Base-by-base conservation (phyloP, 1,140 invertebrate species). In the Lucilia sericata region DNA sequence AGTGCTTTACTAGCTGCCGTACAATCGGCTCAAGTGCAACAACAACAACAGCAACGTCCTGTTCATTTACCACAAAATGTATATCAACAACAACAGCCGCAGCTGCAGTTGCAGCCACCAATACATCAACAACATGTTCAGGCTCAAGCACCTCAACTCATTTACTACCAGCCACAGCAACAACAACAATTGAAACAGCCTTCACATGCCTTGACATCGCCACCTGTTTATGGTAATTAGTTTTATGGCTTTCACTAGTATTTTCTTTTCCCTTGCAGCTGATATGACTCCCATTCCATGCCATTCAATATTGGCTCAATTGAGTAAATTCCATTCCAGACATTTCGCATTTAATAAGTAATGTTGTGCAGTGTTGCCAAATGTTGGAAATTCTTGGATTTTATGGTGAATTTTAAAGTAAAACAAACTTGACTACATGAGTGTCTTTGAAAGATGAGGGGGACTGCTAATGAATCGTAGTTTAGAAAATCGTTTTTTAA, bases 1-100 rank as follows among this genome's bases (percentile, higher is more conserved):
- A 88, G 85, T 36, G 55, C 88, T 8, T 70, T 89, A 47, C 76
- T 88, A 88, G 76, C 76, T 25, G 76, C 88, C 17, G 87, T 88
- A n/a, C 86, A 87, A 19, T 86, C 70, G 34, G 70, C 76, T 51
- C 76, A 74, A 74, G 36, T 60, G 36, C 84, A 70, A 42, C 5
- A 19, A n/a, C 83, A 83, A 70, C 76, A 34, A 17, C 74, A 60
- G 0, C 76, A 80, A 21, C 76, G n/a, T 21, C 76, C 42, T 19
- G n/a, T 13, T 34, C 19, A 30, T 19, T 13, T 60, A 12, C 42
- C 42, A 51, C 36, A 10, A 19, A 17, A n/a, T 80, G 76, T 51
- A 17, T 80, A 80, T 49, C 76, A 80, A 51, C 76, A 80, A 25
- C 76, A 80, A 21, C 76, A 49, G 42, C 42, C 30, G 13, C 76